phyloP scores from a whole-genome alignment of 2,797 vertebrate species.

The Anabas testudineus region DNA sequence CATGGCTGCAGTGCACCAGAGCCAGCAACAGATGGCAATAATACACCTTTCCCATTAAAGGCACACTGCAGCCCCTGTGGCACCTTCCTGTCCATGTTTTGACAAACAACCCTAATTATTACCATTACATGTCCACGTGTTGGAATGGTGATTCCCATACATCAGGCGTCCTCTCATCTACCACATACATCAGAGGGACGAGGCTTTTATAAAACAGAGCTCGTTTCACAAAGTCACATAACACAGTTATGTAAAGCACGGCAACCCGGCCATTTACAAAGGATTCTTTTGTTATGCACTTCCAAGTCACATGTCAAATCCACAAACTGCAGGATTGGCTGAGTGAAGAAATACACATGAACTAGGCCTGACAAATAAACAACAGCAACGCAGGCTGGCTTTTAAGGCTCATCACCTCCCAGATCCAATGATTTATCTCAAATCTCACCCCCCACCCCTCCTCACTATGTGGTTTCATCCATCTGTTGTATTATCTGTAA shows the following conservation, averaged over 20 bases:
- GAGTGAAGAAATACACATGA: constrained; percentile 6
- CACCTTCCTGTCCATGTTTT: constrained; percentile 45
- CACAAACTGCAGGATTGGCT: constrained; percentile 11
- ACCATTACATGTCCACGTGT: constrained; percentile 28
- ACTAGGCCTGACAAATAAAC: constrained; percentile 25
- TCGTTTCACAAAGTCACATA: constrained; percentile 10
- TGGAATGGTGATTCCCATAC: constrained; percentile 15
- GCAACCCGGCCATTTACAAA: constrained; percentile 11
- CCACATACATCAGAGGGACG: background rate
- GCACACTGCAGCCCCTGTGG: constrained; percentile 16
- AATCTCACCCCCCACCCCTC: background rate
- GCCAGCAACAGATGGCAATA: constrained; percentile 77
- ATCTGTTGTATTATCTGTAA: constrained; percentile 53
- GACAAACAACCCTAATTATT: constrained; percentile 59
- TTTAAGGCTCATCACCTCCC: constrained; percentile 5
- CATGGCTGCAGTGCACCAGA: constrained; percentile 62
- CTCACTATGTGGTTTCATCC: constrained; percentile 45
- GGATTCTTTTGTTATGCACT: constrained; percentile 11
- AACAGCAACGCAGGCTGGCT: constrained; percentile 25
- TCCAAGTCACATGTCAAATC: constrained; percentile 26
- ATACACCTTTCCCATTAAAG: constrained; percentile 50
- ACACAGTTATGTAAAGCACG: constrained; percentile 27
- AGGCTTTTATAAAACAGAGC: constrained; percentile 3
- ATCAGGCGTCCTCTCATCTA: background rate
- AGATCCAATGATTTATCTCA: constrained; percentile 36